Evolutionary conservation across 2,797 vertebrate genomes (phyloP), one percentile per base, ranked within the genome.

Genomic region (Percopsis omiscomaycus): DNA sequence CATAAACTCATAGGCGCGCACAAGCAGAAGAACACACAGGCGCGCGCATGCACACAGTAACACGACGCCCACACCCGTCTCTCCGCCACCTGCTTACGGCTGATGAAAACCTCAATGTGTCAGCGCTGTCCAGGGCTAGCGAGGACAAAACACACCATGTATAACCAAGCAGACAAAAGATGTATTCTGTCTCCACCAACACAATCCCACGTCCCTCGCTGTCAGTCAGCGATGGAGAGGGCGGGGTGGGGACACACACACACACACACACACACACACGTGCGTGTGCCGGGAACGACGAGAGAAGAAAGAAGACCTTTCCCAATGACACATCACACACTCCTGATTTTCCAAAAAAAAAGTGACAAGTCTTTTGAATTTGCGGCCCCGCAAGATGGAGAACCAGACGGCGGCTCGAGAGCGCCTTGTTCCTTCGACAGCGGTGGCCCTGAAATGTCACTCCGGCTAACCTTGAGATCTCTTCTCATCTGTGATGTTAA

Each of bases 51-150:
- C 30, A 53, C 72, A 73, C 68, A 62, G 66, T 74, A 14, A 51
- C 69, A 79, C 60, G 56, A 83, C 88, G 89, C 85, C 84, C 83
- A 84, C 88, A 84, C 88, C 84, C 84, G 91, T 90, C 74, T 71
- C 75, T 54, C 61, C 57, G 3, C 80, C 90, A 95, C 92, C 93
- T 94, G 93, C 90, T 94, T 95, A 94, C 89, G 89, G 91, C 93
- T 94, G 95, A 95, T 94, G 92, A 94, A 95, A 95, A 94, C 90
- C 91, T 94, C 93, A 94, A 94, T 93, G 92, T 95, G 94, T 95
- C 94, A 94, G 92, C 86, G 83, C 88, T 88, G 84, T 88, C 75
- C 83, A 85, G 80, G 80, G 79, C 76, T 80, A 75, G 78, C 59
- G 69, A 91, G 93, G 93, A 93, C 94, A 93, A 92, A 94, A 93